phyloP scores from a whole-genome alignment of 2,113 vertebrate species.

The Leiothrix lutea region DNA sequence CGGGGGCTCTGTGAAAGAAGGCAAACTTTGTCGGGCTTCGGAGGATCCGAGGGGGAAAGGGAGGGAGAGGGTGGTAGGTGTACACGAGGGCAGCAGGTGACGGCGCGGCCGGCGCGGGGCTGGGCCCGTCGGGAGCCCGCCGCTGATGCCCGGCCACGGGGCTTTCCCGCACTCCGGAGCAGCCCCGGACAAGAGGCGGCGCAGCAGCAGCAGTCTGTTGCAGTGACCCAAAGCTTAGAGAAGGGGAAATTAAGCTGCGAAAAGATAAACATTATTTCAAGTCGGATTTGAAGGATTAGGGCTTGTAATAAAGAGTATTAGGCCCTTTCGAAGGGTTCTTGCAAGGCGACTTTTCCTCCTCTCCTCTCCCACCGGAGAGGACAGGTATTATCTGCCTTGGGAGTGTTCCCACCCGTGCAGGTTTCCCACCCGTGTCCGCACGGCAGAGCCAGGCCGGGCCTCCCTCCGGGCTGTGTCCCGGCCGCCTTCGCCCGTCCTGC shows the following conservation, averaged over 20 bases:
- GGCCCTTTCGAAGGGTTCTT: constrained; percentile 68
- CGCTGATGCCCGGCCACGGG: background rate
- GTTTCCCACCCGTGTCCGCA: background rate
- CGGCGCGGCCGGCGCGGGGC: too few species aligned
- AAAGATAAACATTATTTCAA: constrained; percentile 85
- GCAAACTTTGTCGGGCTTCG: background rate
- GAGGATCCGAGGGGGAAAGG: too few species aligned
- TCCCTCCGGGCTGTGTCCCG: background rate
- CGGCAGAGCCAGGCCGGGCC: background rate
- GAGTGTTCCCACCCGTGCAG: background rate
- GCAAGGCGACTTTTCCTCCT: constrained; percentile 50
- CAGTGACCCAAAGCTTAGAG: constrained; percentile 73
- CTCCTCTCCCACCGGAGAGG: background rate
- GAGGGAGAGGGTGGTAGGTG: fast-evolving
- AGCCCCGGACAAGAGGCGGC: background rate
- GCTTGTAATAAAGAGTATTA: constrained; percentile 85
- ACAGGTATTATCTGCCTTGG: background rate
- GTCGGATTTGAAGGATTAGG: constrained; percentile 84
- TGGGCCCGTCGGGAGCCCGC: too few species aligned
- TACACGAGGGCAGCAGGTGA: background rate
- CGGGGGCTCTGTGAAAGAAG: background rate
- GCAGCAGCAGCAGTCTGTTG: background rate
- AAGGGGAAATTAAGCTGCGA: constrained; percentile 75
- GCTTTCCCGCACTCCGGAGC: background rate
- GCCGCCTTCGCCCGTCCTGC: background rate